These are phyloP conservation scores for Grammomys surdaster DNA, from an alignment of 2,113 vertebrate genomes.

Conservation along the genomic window DNA sequence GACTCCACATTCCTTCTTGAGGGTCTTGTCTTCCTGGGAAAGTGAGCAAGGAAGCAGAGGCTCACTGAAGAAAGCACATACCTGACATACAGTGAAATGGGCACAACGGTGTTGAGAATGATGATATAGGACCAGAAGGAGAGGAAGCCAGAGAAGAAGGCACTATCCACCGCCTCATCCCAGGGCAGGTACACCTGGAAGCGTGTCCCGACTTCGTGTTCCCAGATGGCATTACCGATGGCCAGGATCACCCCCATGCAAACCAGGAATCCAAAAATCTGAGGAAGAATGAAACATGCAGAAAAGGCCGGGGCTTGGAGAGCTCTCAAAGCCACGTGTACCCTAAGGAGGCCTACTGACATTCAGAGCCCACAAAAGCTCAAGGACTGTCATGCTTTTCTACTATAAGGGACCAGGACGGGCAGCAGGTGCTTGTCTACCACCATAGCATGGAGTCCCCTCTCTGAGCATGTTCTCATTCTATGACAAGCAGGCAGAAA, in stretches of 20 bases:
- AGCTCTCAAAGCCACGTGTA: background rate
- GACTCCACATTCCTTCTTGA: background rate
- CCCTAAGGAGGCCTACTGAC: background rate
- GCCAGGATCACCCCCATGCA: slow-evolving; percentile 97
- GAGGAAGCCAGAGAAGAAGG: slow-evolving; percentile 95
- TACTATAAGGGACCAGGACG: background rate
- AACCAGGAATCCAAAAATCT: slow-evolving; percentile 98
- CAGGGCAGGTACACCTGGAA: slow-evolving; percentile 97
- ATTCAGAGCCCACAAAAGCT: background rate
- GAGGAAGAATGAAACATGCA: background rate
- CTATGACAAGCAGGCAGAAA: background rate
- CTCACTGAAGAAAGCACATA: slow-evolving; percentile 75
- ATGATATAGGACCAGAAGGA: slow-evolving; percentile 99
- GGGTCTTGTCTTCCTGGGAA: background rate
- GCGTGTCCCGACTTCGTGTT: slow-evolving; percentile 92
- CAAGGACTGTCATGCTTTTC: background rate
- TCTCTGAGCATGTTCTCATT: background rate
- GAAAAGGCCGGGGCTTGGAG: background rate
- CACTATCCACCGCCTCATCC: slow-evolving; percentile 95
- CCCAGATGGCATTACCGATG: slow-evolving; percentile 96
- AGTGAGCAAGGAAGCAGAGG: too few species aligned
- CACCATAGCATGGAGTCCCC: accelerated
- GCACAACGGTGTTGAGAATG: slow-evolving; percentile 98
- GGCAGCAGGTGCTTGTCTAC: background rate
- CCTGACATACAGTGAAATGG: slow-evolving; percentile 98